These are phyloP conservation scores for Nyleta sp. DNA, from an alignment of 2,888 invertebrate species.

Conservation along the genomic window DNA sequence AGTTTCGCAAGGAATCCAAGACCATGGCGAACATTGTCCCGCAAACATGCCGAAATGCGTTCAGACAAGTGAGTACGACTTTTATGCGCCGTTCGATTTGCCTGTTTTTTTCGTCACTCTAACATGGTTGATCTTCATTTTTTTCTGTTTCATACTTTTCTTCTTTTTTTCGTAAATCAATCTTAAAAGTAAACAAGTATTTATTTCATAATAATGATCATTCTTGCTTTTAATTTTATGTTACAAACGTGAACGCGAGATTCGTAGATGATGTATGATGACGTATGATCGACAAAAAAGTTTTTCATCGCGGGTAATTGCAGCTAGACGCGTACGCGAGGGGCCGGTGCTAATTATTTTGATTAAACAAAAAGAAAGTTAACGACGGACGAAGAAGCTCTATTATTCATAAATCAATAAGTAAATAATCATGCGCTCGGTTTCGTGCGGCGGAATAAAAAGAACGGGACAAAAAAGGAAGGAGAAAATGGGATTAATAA, in stretches of 20 bases:
- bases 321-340: constrained; percentile 27
- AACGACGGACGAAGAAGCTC: constrained; percentile 27
- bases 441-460: neutral
- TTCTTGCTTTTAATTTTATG: constrained; percentile 57
- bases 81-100: constrained; percentile 1
- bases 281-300: constrained; percentile 55
- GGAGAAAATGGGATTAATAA: constrained; percentile 30
- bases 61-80: constrained; percentile 73
- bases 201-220: constrained; percentile 61
- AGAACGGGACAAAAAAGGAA: too few relatives aligned
- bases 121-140: too few relatives aligned
- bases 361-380: constrained; percentile 41
- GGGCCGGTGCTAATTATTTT: constrained; percentile 49
- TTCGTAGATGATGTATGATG: constrained; percentile 58
- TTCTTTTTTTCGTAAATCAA: too few relatives aligned
- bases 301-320: constrained; percentile 54
- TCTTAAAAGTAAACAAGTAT: too few relatives aligned
- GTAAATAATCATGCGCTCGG: constrained; percentile 25
- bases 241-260: constrained; percentile 49
- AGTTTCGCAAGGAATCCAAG: constrained; percentile 1
- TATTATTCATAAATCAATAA: constrained; percentile 56
- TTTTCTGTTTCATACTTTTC: too few relatives aligned
- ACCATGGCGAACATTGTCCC: constrained; percentile 78
- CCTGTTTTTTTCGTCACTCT: too few relatives aligned
- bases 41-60: constrained; percentile 75